These are phyloP conservation scores for Yponomeuta cagnagella DNA, from an alignment of 2,888 invertebrate genomes.

Conservation along the genomic window DNA sequence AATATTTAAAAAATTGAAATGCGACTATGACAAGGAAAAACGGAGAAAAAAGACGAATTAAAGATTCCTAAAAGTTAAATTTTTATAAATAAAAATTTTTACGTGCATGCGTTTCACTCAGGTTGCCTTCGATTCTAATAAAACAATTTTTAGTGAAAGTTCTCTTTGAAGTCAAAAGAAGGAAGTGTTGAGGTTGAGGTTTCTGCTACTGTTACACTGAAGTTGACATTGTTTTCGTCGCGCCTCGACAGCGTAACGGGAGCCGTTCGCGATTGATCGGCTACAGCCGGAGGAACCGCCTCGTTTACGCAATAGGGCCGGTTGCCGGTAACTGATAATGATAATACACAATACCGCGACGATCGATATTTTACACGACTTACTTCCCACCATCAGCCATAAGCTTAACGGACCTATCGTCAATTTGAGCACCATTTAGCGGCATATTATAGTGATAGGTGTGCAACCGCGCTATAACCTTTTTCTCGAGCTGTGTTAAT, in stretches of 20 bases:
- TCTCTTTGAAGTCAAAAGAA: neutral
- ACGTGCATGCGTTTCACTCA: too few relatives aligned
- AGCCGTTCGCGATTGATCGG: slow-evolving; percentile 14
- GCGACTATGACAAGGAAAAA: too few relatives aligned
- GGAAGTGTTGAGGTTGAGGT: neutral
- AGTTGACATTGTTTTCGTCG: slow-evolving; percentile 9
- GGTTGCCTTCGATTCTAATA: too few relatives aligned
- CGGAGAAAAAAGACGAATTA: too few relatives aligned
- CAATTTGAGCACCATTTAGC: slow-evolving; percentile 17
- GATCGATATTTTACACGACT: slow-evolving; percentile 50
- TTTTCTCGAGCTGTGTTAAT: slow-evolving; percentile 9
- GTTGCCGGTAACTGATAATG: slow-evolving; percentile 20
- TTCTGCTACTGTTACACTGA: neutral
- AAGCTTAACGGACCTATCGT: slow-evolving; percentile 47
- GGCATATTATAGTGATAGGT: neutral
- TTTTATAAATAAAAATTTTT: too few relatives aligned
- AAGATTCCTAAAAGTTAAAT: too few relatives aligned
- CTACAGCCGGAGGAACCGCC: slow-evolving; percentile 19
- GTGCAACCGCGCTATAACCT: neutral
- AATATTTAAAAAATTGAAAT: too few relatives aligned
- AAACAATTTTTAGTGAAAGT: too few relatives aligned
- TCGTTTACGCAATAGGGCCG: slow-evolving; percentile 30
- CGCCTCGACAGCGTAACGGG: neutral
- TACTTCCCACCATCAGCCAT: slow-evolving; percentile 44
- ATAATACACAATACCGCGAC: slow-evolving; percentile 43